A percentile compares a stretch with the other conserved stretches of the same genome.
Evolutionary conservation across 2,113 vertebrate genomes (phyloP).

Genomic region (Centropristis striata): DNA sequence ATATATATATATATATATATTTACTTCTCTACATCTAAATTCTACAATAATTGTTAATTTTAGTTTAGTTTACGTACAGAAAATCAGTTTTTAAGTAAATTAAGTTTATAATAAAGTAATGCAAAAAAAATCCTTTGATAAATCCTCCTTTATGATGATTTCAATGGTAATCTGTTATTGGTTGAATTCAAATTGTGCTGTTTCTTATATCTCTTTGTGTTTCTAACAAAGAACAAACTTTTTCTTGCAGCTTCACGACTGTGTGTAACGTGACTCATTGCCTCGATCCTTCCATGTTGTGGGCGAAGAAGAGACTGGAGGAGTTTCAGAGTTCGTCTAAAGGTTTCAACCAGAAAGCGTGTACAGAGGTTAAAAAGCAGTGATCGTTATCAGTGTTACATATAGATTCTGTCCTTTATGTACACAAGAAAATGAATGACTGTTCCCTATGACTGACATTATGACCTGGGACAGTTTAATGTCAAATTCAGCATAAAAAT

Average conservation of each 20-base stretch:
- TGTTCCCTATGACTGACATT: no score
- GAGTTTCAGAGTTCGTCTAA: rapidly evolving
- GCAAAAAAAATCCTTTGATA: no score
- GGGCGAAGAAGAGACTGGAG: rapidly evolving
- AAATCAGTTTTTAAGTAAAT: no score
- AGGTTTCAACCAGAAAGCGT: not conserved
- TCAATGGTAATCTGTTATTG: no score
- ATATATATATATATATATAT: no score
- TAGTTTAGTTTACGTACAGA: no score
- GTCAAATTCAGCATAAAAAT: not conserved
- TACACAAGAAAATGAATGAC: not conserved
- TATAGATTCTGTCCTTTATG: not conserved
- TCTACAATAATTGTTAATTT: no score
- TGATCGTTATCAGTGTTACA: no score
- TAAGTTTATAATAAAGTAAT: no score
- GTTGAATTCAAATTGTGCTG: no score
- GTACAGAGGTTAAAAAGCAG: rapidly evolving
- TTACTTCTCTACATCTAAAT: no score
- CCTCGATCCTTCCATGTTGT: rapidly evolving
- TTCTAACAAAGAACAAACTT: not conserved
- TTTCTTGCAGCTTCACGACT: conserved; percentile 36
- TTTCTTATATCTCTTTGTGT: no score
- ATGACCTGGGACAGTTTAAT: not conserved
- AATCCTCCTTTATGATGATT: not conserved
- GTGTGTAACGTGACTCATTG: rapidly evolving